Conservation (phyloP, 2,113 vertebrate genomes). For the Sceloporus tristichus region DNA sequence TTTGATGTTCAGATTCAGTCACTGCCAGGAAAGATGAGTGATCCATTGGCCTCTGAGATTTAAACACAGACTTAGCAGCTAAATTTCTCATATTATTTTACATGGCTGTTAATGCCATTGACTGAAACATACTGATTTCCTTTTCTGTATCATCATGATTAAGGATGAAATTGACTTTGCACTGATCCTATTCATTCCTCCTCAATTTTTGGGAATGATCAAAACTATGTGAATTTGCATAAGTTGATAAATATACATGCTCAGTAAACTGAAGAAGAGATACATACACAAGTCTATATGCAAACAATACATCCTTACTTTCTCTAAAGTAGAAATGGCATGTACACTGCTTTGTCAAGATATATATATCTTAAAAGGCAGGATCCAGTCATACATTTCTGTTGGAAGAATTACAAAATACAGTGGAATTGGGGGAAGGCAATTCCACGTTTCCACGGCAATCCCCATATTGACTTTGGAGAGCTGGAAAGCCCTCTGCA, state of each 20-base stretch:
- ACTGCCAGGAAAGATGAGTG: neutral
- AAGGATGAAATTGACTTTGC: neutral
- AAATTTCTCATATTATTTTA: neutral
- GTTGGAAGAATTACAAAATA: too few species aligned
- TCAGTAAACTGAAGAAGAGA: neutral
- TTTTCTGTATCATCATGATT: neutral
- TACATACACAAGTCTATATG: neutral
- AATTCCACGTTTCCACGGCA: too few species aligned
- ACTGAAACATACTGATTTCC: neutral
- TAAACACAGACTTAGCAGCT: neutral
- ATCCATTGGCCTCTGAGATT: neutral
- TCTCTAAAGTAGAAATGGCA: neutral
- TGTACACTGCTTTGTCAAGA: neutral
- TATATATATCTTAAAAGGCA: too few species aligned
- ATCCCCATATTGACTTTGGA: too few species aligned
- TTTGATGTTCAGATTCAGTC: neutral
- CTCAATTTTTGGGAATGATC: too few species aligned
- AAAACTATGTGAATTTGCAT: neutral
- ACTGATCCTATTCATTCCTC: neutral
- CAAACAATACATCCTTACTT: neutral
- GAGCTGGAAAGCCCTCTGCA: neutral
- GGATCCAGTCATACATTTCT: too few species aligned
- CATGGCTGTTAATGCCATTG: neutral
- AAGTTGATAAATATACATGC: neutral
- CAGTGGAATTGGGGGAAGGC: too few species aligned